Percentiles rank a stretch among this genome's conserved stretches.
Evolutionary conservation across 1,140 invertebrate species (phyloP).

Genomic region (Drosophila tsacasi): DNA sequence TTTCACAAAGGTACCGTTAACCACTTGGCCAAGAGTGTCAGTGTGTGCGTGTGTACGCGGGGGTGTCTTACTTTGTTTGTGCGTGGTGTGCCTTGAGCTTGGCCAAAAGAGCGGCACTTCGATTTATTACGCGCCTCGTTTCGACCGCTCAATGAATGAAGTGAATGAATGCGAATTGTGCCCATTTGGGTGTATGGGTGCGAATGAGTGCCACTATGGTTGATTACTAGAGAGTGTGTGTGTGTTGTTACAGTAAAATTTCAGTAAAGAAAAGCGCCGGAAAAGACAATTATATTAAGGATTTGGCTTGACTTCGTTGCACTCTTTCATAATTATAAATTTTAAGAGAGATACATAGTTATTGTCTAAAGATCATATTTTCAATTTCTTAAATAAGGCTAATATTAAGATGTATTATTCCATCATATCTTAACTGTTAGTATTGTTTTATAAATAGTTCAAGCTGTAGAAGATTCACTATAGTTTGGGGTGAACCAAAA

Average conservation of each 20-base stretch:
- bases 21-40: constrained; percentile 24
- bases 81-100: constrained; percentile 52
- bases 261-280: neutral
- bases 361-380: too few species aligned
- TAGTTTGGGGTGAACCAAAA: constrained; percentile 5
- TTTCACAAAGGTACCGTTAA: constrained; percentile 42
- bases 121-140: constrained; percentile 59
- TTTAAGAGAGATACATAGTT: neutral
- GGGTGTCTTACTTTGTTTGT: constrained; percentile 13
- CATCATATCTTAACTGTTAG: too few species aligned
- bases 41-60: constrained; percentile 3
- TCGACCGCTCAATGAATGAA: constrained; percentile 49
- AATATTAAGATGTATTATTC: too few species aligned
- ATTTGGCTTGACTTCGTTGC: neutral
- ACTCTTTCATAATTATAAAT: neutral
- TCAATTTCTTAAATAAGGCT: neutral
- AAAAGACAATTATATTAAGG: neutral
- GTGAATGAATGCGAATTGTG: constrained; percentile 48
- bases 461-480: neutral
- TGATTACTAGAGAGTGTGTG: neutral
- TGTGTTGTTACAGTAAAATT: neutral
- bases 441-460: neutral
- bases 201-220: neutral
- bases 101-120: constrained; percentile 38
- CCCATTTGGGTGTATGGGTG: constrained; percentile 7